A percentile compares a stretch with the other conserved stretches of the same genome.
These are phyloP conservation scores for Notothenia rossii DNA, from an alignment of 2,113 vertebrate genomes.

Conservation along the genomic window DNA sequence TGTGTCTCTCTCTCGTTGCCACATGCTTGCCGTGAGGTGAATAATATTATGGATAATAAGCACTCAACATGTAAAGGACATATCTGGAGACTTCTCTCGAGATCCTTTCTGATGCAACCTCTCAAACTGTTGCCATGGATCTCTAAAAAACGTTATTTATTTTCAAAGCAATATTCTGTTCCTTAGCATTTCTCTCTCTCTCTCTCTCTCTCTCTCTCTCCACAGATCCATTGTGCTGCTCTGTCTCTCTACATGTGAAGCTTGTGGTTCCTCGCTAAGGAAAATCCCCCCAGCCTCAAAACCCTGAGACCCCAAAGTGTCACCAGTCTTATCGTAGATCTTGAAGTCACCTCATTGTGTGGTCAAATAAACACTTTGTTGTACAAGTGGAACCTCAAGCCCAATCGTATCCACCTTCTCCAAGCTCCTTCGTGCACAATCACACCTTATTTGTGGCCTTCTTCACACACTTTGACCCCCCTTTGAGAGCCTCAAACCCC, in stretches of 20 bases:
- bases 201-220: slow-evolving; percentile 21
- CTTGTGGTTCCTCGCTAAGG: slow-evolving; percentile 1
- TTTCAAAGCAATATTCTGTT: not conserved
- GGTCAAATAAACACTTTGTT: too few relatives aligned
- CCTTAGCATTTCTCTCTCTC: not conserved
- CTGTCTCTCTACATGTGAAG: slow-evolving; percentile 47
- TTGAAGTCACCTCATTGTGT: not conserved
- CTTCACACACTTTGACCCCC: too few relatives aligned
- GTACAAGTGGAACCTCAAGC: not conserved
- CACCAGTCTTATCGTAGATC: not conserved
- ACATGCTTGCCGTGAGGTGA: not conserved
- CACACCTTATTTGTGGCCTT: too few relatives aligned
- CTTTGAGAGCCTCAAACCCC: slow-evolving; percentile 1
- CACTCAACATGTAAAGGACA: not conserved
- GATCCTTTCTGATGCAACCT: slow-evolving; percentile 9
- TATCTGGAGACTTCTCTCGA: not conserved
- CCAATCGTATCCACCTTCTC: not conserved
- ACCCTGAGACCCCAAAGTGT: not conserved
- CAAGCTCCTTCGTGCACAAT: not conserved
- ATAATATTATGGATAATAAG: slow-evolving; percentile 10
- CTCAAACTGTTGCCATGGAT: slow-evolving; percentile 53
- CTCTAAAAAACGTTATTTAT: slow-evolving; percentile 17
- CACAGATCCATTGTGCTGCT: slow-evolving; percentile 24
- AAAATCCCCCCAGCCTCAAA: not conserved
- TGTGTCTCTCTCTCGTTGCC: not conserved